These are phyloP conservation scores for Hirtodrosophila histrioides DNA, from an alignment of 2,888 invertebrate species.

Conservation along the genomic window DNA sequence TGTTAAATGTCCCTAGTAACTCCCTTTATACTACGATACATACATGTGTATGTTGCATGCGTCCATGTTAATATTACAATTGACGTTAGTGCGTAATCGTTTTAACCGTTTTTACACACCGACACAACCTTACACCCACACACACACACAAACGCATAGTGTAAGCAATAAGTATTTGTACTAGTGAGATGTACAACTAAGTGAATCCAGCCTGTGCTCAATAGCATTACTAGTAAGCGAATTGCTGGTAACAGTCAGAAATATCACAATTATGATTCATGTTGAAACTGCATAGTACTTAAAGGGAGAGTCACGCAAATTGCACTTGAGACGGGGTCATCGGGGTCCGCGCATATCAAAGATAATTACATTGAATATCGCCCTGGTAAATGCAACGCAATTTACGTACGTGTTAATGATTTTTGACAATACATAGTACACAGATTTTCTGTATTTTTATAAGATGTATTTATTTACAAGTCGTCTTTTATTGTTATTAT, in stretches of 20 bases:
- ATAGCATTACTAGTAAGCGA: constrained; percentile 50
- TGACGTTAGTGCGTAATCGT: too few species aligned
- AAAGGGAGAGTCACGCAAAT: constrained; percentile 12
- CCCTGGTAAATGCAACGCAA: constrained; percentile 39
- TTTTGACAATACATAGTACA: constrained; percentile 70
- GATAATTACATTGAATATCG: constrained; percentile 3
- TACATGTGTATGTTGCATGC: constrained; percentile 3
- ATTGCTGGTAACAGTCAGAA: neutral
- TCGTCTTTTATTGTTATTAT: constrained; percentile 56
- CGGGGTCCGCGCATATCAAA: constrained; percentile 26
- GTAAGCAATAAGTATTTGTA: constrained; percentile 4
- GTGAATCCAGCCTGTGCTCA: constrained; percentile 57
- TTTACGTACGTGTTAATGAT: constrained; percentile 56
- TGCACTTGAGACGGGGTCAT: constrained; percentile 2
- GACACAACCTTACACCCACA: too few species aligned
- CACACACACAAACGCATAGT: too few species aligned
- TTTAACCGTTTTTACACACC: too few species aligned
- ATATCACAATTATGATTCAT: constrained; percentile 21
- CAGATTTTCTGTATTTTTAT: constrained; percentile 74
- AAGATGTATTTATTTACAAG: constrained; percentile 68
- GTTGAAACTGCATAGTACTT: constrained; percentile 19
- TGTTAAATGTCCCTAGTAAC: constrained; percentile 71
- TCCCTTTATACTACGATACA: neutral
- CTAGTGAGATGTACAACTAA: constrained; percentile 19
- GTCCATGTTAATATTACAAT: constrained; percentile 13